Conservation (phyloP, 2,113 vertebrate species). For the Myotis brandtii region DNA sequence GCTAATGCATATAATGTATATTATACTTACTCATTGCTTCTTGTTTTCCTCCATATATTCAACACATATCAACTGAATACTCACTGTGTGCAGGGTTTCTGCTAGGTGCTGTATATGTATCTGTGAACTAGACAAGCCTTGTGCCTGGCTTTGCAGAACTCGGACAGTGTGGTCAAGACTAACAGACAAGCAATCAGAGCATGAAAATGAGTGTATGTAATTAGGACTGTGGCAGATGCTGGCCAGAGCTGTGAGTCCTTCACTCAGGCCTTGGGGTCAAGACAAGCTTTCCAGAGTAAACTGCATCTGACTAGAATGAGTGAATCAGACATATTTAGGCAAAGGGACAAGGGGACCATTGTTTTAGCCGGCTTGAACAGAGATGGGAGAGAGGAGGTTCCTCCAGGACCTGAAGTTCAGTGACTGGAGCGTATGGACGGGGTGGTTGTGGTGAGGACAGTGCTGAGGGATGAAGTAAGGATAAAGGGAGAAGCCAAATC, state of each 20-base stretch:
- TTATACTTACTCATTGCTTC: background rate
- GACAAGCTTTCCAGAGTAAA: background rate
- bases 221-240: background rate
- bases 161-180: rapidly evolving
- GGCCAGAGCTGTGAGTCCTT: background rate
- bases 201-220: background rate
- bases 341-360: background rate
- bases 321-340: background rate
- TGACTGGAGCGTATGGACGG: rapidly evolving
- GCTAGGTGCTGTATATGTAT: background rate
- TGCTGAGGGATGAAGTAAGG: background rate
- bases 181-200: background rate
- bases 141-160: background rate
- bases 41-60: background rate
- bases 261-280: background rate
- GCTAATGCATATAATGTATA: background rate
- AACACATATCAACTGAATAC: background rate
- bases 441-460: no score
- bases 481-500: background rate
- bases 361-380: background rate
- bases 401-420: background rate
- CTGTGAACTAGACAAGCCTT: background rate
- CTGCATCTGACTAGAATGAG: background rate
- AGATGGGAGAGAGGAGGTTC: background rate
- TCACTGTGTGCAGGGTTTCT: background rate